Evolutionary conservation across 2,113 vertebrate species (phyloP), one percentile per base, ranked within the genome.

Genomic region (Mola mola): DNA sequence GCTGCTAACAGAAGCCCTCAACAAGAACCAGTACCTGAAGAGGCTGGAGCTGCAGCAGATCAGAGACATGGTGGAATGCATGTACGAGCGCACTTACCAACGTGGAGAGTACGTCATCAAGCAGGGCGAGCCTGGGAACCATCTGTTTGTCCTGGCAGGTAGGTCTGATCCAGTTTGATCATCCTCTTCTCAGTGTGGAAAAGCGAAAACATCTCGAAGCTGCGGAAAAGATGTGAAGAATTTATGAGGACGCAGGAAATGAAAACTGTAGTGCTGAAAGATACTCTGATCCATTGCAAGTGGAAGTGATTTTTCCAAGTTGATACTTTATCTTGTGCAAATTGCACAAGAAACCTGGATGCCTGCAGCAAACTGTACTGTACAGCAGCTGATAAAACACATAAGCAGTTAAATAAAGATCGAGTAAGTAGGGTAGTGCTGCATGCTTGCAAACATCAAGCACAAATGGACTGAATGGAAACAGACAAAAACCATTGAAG

Each of bases 71-170:
- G 95, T 96, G 72, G 96, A 98, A 83, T 97, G 95, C 26, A 96
- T 96, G 96, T 96, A 97, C 0, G 94, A 94, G 67, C 91, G 94
- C 68, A 94, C 86, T 4, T 96, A 94, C 77, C 93, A 92, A 78
- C 91, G 94, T 66, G 95, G 93, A 4, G 95, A 94, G 41, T 94
- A 89, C 9, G 88, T 96, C 43, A 91, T 96, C 86, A 92, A 92
- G 60, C 95, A 98, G 83, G 95, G 95, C 9, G 95, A 98, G 58
- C 92, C 90, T 0, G 95, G 96, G 11, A 94, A 93, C 67, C 95
- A 95, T 62, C 93, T 98, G 62, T 98, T 96, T 66, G 94, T 98
- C 20, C 89, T 97, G 79, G 95, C 95, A 91, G 95, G 95, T 96
- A 77, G 1, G 50, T 21, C 5, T 38, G 0, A 1, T 16, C 12